Base-by-base conservation (phyloP, 2,888 invertebrate species). In the Ferrisia virgata region DNA sequence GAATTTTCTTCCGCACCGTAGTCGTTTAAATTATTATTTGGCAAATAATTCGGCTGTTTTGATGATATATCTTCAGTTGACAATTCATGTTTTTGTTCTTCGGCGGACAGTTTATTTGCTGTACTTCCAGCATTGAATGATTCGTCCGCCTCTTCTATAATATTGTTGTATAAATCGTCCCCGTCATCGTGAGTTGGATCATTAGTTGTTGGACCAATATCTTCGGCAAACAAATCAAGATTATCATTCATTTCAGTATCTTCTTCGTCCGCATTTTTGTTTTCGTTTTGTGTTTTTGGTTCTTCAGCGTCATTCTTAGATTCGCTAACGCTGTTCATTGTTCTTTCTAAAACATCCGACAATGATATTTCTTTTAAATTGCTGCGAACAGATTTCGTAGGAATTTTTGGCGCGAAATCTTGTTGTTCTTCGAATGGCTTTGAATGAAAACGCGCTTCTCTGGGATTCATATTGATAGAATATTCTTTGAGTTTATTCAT, bases 301-400 rank as follows among this genome's bases (percentile, higher is more conserved):
- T 47, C 47, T 25, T 39, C 79, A 11, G 33, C 33, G 11, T 58
- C 53, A 1, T 36, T n/a, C 8, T 22, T 64, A 18, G 39, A 39
- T n/a, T 39, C 82, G 22, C 25, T 40, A 18, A 36, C 72, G 33
- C 69, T 69, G 69, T 82, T 72, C 69, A 82, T 82, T 11, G 82
- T 69, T 28, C 40, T 39, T 72, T 82, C 82, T 22, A 8, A 90
- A 86, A 87, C 79, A 40, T 84, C 84, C 31, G 79, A 84, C 28
- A 84, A 40, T 0, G 84, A 84, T 31, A 84, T 84, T 28, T 84
- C 84, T 58, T 84, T 84, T 31, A 84, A 40, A 28, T 84, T 84
- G n/a, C 84, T 79, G 18, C 79, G 84, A 22, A 47, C 33, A 0
- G 84, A 15, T 83, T 83, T 83, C 15, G n/a, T 8, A 9, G 43